Conservation (phyloP, 2,888 invertebrate genomes). For the Neocrepidodera transversa region DNA sequence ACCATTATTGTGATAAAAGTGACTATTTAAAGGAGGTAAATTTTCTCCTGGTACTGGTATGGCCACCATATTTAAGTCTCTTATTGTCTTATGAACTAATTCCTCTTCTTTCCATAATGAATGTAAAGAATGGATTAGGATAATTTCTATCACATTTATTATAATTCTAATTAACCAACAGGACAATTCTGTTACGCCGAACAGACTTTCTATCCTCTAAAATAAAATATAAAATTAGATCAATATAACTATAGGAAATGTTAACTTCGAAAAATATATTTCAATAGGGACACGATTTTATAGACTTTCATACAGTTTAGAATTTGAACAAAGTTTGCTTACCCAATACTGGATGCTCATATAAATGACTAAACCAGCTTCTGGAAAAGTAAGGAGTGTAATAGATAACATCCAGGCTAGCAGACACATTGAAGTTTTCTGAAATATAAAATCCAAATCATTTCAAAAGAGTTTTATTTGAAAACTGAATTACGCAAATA, state of each 20-base stretch:
- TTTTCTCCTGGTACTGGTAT: constrained; percentile 51
- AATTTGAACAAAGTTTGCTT: too few species aligned
- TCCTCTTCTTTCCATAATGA: constrained; percentile 65
- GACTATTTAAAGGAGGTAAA: constrained; percentile 47
- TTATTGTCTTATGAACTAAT: constrained; percentile 59
- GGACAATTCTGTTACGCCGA: constrained; percentile 62
- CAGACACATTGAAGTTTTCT: constrained; percentile 62
- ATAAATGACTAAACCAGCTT: constrained; percentile 65
- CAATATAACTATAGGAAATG: too few species aligned
- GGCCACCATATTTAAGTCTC: constrained; percentile 60
- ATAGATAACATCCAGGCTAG: constrained; percentile 64
- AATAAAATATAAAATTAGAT: constrained; percentile 39
- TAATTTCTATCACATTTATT: constrained; percentile 60
- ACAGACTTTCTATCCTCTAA: constrained; percentile 60
- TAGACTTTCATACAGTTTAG: too few species aligned
- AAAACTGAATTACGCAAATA: too few species aligned
- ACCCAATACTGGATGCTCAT: constrained; percentile 67
- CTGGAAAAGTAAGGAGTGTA: constrained; percentile 63
- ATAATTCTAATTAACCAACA: constrained; percentile 62
- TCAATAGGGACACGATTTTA: too few species aligned
- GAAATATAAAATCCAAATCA: too few species aligned
- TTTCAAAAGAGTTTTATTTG: too few species aligned
- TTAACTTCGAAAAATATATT: too few species aligned
- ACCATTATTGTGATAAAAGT: constrained; percentile 57
- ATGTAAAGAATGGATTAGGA: constrained; percentile 64